phyloP scores from a whole-genome alignment of 2,113 vertebrate genomes.

The Alethe diademata region DNA sequence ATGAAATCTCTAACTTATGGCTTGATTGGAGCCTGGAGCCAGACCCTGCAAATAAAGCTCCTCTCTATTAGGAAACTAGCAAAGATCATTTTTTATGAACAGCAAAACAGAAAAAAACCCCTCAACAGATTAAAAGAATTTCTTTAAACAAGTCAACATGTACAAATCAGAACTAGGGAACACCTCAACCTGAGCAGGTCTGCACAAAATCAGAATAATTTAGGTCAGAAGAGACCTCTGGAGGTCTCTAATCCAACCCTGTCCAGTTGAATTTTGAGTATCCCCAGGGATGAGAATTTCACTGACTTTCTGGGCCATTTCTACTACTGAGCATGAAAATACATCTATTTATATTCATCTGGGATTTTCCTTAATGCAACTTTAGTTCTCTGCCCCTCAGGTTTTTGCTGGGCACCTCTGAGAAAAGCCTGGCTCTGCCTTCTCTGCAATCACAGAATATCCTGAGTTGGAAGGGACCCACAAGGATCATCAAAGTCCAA shows the following conservation, averaged over 20 bases:
- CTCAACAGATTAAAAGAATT: not conserved
- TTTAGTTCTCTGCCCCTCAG: not conserved
- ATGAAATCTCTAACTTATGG: constrained; percentile 40
- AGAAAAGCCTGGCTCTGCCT: not conserved
- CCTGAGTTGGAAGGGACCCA: not conserved
- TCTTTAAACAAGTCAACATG: not conserved
- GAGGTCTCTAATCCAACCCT: not conserved
- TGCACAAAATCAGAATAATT: not conserved
- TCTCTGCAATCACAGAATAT: not conserved
- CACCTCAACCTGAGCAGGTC: not conserved
- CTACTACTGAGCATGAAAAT: not conserved
- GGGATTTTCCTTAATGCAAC: not conserved
- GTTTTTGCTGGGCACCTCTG: not conserved
- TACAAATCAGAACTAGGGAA: not conserved
- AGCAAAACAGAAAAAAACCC: not conserved
- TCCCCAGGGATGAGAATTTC: not conserved
- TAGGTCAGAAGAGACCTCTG: not conserved
- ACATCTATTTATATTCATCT: not conserved
- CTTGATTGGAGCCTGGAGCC: constrained; percentile 48
- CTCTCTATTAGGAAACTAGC: not conserved
- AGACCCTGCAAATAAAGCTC: constrained; percentile 52
- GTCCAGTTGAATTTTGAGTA: not conserved
- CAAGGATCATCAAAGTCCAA: not conserved
- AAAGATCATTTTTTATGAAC: not conserved
- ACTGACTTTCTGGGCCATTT: not conserved